Evolutionary conservation across 2,113 vertebrate species (phyloP), one percentile per base, ranked within the genome.

Genomic region (Hipposideros armiger): DNA sequence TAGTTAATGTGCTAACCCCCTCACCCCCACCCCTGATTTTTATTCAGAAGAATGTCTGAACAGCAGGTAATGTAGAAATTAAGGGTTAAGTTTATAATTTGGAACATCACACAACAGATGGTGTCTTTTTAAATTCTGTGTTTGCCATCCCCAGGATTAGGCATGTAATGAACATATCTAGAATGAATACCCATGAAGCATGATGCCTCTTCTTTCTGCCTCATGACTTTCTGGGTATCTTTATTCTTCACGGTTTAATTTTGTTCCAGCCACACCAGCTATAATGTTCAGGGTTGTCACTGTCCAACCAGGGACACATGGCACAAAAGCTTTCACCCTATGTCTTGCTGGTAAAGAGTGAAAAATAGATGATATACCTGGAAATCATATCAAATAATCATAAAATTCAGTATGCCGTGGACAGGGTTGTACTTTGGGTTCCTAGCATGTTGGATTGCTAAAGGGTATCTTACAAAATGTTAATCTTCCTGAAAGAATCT

Each of bases 91-190:
- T 96, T 90, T 82, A 8, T 78, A 4, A 84, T 58, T 40, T 62
- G 88, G 82, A 78, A 17, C 24, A 50, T 56, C 77, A 32, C 88
- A 95, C 60, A 80, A 26, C 97, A 97, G 97, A 93, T 95, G 97
- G 85, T 26, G 7, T 62, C 92, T 96, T 76, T 95, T 56, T 14
- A 15, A 90, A 83, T 60, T 77, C 66, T 30, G 0, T 32, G 22
- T 78, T 93, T 91, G 94, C 52, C 70, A 91, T 77, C 86, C 60
- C 45, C 13, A 60, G 95, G 84, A 87, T 87, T 52, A 85, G 82
- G 81, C 77, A 70, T 80, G 9, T 50, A 70, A 81, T 45, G 90
- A 89, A 76, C 88, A 64, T 47, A 67, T 72, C 87, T 82, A 52
- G 81, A 47, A 10, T 28, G 47, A 62, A 56, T 24, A 7, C 16